These are phyloP conservation scores for Tromatobia lineatoria DNA, from an alignment of 2,888 invertebrate species.

Conservation along the genomic window DNA sequence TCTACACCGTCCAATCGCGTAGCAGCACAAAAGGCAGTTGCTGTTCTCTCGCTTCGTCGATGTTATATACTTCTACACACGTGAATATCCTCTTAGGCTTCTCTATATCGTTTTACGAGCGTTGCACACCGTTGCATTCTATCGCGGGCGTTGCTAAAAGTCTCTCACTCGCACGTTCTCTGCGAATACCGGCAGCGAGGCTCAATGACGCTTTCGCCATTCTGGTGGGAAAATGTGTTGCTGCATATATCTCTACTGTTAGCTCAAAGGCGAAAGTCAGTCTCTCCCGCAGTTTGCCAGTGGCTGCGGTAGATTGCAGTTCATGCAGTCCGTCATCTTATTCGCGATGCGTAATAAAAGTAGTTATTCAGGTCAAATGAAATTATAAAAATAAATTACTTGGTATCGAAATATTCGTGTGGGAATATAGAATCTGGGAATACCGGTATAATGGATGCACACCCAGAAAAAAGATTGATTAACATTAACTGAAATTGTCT, in stretches of 20 bases:
- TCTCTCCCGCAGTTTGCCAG: constrained; percentile 69
- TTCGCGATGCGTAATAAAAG: background rate
- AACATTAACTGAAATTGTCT: no score
- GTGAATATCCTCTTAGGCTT: constrained; percentile 73
- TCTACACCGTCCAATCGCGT: constrained; percentile 73
- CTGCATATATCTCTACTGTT: constrained; percentile 16
- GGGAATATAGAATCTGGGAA: constrained; percentile 5
- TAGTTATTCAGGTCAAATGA: background rate
- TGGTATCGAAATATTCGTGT: background rate
- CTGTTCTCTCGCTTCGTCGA: constrained; percentile 58
- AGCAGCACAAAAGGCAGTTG: constrained; percentile 43
- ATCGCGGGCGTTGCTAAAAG: constrained; percentile 58
- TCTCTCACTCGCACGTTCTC: constrained; percentile 69
- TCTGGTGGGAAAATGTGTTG: constrained; percentile 62
- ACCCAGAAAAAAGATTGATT: no score
- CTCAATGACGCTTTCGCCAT: constrained; percentile 72
- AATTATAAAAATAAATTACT: background rate
- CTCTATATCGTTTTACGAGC: constrained; percentile 45
- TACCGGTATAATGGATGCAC: constrained; percentile 14
- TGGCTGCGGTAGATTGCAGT: constrained; percentile 75
- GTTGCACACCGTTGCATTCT: constrained; percentile 67
- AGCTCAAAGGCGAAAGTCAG: background rate
- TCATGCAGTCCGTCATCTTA: background rate
- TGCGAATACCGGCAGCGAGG: constrained; percentile 67
- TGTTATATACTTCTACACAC: constrained; percentile 63